Conservation (phyloP, 2,113 vertebrate genomes). For the Hemichromis elongatus region DNA sequence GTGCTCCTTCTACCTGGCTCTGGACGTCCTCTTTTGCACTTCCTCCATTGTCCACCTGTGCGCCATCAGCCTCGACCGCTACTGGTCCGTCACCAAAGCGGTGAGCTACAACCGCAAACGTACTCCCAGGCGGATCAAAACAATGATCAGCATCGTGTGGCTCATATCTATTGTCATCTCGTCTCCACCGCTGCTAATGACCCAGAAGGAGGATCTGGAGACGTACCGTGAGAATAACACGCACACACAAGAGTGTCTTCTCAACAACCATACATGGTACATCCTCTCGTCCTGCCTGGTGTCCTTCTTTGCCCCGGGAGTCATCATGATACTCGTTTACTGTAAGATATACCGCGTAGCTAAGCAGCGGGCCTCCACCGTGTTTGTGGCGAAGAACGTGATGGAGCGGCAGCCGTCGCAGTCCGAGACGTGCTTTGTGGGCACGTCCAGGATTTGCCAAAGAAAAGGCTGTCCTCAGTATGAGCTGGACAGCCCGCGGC, state of each 20-base stretch:
- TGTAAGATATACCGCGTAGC: slow-evolving; percentile 84
- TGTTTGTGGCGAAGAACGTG: slow-evolving; percentile 71
- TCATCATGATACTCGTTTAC: slow-evolving; percentile 84
- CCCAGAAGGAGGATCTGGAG: slow-evolving; percentile 17
- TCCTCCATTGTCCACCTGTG: slow-evolving; percentile 86
- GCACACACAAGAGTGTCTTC: slow-evolving; percentile 63
- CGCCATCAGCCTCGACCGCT: slow-evolving; percentile 85
- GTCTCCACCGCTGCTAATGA: slow-evolving; percentile 78
- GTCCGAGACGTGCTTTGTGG: slow-evolving; percentile 64
- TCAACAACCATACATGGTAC: slow-evolving; percentile 86
- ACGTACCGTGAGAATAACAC: neutral
- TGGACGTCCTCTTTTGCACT: slow-evolving; percentile 85
- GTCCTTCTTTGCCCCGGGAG: slow-evolving; percentile 82
- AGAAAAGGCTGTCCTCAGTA: neutral
- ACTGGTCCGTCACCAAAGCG: slow-evolving; percentile 84
- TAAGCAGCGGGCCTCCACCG: slow-evolving; percentile 67
- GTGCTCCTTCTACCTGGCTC: slow-evolving; percentile 84
- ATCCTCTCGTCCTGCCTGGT: slow-evolving; percentile 81
- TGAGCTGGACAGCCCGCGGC: slow-evolving; percentile 48
- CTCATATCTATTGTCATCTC: slow-evolving; percentile 77
- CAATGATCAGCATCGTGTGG: slow-evolving; percentile 80
- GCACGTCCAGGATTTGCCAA: neutral
- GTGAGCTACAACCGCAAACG: slow-evolving; percentile 81
- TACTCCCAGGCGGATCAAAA: slow-evolving; percentile 77
- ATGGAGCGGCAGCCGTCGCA: slow-evolving; percentile 53